Conservation (phyloP, 92 coral and sea anemone species). For the Phenganax subtilis region DNA sequence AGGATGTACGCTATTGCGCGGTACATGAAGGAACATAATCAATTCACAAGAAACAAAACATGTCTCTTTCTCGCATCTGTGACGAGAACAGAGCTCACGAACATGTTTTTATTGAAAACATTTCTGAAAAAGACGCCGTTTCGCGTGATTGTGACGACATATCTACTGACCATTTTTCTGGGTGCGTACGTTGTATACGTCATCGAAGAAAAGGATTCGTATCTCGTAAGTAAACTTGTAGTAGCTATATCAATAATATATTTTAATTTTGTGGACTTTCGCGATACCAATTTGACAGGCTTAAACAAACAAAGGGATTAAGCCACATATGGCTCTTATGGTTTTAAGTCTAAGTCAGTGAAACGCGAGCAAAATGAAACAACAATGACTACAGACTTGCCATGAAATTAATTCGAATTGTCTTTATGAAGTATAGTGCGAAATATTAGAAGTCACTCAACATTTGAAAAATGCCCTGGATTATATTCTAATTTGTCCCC, state of each 20-base stretch:
- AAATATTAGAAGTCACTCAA: no score
- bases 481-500: no score
- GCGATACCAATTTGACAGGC: neutral
- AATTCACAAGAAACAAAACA: constrained; percentile 74
- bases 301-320: constrained; percentile 2
- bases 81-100: constrained; percentile 81
- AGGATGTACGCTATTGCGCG: constrained; percentile 75
- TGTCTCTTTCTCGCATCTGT: constrained; percentile 86
- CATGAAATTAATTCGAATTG: neutral
- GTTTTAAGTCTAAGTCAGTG: neutral
- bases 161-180: constrained; percentile 78
- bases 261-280: neutral
- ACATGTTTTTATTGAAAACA: constrained; percentile 77
- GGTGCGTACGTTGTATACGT: constrained; percentile 88
- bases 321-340: constrained; percentile 6
- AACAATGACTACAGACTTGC: neutral
- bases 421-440: no score
- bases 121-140: constrained; percentile 85
- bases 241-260: constrained; percentile 8
- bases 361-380: neutral
- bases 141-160: constrained; percentile 66
- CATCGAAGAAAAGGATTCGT: constrained; percentile 70
- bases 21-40: constrained; percentile 76
- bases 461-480: no score
- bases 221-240: constrained; percentile 73